Evolutionary conservation across 2,888 invertebrate species (phyloP).

Genomic region (Drosophila anomalata): DNA sequence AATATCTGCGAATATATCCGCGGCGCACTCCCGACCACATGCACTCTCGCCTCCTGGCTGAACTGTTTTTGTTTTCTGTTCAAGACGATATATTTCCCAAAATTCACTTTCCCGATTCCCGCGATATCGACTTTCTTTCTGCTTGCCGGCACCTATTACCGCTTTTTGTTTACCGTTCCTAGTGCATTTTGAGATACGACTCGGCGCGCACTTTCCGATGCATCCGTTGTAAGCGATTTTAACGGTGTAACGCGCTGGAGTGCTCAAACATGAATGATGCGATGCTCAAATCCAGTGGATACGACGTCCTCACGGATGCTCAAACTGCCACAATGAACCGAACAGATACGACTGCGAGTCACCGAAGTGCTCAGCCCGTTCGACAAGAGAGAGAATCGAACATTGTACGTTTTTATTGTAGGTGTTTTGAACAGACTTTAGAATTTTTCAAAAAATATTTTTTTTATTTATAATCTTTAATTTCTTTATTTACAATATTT

Average conservation of each 20-base stretch:
- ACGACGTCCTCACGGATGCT: too few relatives aligned
- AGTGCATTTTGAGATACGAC: neutral
- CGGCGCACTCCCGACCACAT: slow-evolving; percentile 18
- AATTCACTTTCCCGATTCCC: slow-evolving; percentile 14
- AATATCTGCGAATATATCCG: slow-evolving; percentile 63
- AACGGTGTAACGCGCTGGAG: neutral
- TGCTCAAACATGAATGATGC: neutral
- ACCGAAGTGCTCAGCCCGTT: too few relatives aligned
- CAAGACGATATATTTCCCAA: slow-evolving; percentile 4
- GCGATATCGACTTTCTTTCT: slow-evolving; percentile 11
- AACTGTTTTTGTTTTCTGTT: slow-evolving; percentile 19
- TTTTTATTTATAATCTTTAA: too few relatives aligned
- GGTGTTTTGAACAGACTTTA: too few relatives aligned
- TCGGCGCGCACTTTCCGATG: neutral
- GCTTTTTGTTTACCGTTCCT: slow-evolving; percentile 1
- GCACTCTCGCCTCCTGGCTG: slow-evolving; percentile 16
- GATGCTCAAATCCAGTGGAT: too few relatives aligned
- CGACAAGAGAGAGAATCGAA: too few relatives aligned
- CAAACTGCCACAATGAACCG: too few relatives aligned
- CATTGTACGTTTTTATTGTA: too few relatives aligned
- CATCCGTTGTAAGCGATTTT: neutral
- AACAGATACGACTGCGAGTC: too few relatives aligned
- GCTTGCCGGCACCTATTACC: neutral
- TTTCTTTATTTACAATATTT: too few relatives aligned
- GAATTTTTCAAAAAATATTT: too few relatives aligned